These are phyloP conservation scores for Plumapathes pennacea DNA, from an alignment of 92 coral and sea anemone species.

Conservation along the genomic window DNA sequence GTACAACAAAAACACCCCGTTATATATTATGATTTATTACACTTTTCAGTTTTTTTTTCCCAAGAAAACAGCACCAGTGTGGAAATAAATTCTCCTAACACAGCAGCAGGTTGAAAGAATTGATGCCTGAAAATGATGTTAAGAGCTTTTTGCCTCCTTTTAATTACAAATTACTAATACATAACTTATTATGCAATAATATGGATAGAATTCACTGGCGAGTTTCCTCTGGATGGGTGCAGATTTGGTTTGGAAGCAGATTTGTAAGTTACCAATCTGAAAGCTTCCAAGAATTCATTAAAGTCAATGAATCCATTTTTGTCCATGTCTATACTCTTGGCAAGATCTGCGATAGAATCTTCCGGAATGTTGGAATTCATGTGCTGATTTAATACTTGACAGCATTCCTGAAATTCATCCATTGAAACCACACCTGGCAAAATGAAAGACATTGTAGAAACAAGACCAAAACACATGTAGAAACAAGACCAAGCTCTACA, in stretches of 20 bases:
- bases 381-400: conserved; percentile 82
- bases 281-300: conserved; percentile 95
- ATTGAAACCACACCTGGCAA: conserved; percentile 88
- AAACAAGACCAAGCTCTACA: not conserved
- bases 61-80: too few species aligned
- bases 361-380: conserved; percentile 79
- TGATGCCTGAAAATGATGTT: too few species aligned
- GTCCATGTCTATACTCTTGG: conserved; percentile 88
- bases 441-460: too few species aligned
- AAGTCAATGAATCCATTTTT: conserved; percentile 92
- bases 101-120: too few species aligned
- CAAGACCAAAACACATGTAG: not conserved
- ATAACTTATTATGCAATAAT: conserved; percentile 13
- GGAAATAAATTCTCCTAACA: too few species aligned
- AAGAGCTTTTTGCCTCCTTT: too few species aligned
- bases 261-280: conserved; percentile 68
- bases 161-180: too few species aligned
- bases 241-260: not conserved
- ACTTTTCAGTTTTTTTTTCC: too few species aligned
- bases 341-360: conserved; percentile 82
- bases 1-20: too few species aligned
- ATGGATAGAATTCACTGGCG: conserved; percentile 36
- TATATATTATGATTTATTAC: too few species aligned
- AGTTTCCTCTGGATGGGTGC: conserved; percentile 6
- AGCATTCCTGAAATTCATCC: conserved; percentile 85